Conservation (phyloP, 2,113 vertebrate genomes). For the Microtus montanus region DNA sequence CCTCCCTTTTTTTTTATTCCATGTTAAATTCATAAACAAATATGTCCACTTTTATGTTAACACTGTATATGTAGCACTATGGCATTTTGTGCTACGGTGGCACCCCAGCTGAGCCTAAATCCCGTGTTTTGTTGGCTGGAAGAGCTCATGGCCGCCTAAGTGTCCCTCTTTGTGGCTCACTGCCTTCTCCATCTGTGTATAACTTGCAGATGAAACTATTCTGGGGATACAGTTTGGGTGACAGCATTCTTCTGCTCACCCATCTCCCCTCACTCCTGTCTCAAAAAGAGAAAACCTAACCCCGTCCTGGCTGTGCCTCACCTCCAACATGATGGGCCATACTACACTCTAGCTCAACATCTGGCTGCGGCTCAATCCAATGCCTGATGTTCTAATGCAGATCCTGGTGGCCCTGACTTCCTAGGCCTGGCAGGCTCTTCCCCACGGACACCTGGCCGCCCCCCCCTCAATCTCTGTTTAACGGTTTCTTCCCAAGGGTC, state of each 20-base stretch:
- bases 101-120: not conserved
- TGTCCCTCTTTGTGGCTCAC: not conserved
- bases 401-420: not conserved
- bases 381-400: not conserved
- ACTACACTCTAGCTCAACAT: not conserved
- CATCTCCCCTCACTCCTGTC: not conserved
- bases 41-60: not conserved
- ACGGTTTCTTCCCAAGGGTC: not conserved
- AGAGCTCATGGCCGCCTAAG: no score
- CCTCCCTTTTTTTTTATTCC: not conserved
- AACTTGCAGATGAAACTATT: not conserved
- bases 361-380: not conserved
- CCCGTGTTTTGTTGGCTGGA: not conserved
- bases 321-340: not conserved
- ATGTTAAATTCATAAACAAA: not conserved
- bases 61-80: not conserved
- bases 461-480: not conserved
- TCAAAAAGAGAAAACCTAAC: not conserved
- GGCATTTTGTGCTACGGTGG: not conserved
- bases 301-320: not conserved
- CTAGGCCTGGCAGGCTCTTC: not conserved
- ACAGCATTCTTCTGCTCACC: not conserved
- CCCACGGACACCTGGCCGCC: not conserved
- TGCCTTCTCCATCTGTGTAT: not conserved
- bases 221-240: not conserved